Base-by-base conservation (phyloP, 2,888 invertebrate species). In the Epistrophe grossulariae region DNA sequence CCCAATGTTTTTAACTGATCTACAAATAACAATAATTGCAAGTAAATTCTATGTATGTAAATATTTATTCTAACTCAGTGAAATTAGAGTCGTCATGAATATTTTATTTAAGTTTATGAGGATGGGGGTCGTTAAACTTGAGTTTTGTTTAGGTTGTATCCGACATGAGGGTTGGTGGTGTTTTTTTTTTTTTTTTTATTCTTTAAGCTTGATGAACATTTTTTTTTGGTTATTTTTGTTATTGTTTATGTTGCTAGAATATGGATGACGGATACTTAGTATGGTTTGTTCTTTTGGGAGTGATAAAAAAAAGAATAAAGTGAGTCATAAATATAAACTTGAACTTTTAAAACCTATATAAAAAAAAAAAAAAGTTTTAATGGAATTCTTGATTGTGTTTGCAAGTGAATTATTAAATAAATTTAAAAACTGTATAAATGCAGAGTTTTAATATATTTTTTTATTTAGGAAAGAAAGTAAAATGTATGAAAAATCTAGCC, bases 11-110 rank as follows among this genome's bases (percentile, higher is more conserved):
- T 68, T 11, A 38, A 72, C 43, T 77, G 55, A 70, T 70, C 45
- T 31, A 66, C 31, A 78, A 78, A 62, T 68, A 81, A 78, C 45
- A 35, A 62, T 57, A 62, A 62, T 62, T 40, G 70, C 17, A 57
- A 17, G 68, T 60, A 72, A 77, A 70, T 52, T 76, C 35, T 43
- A 66, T 45, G 38, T 81, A 40, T 38, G 55, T 31, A 70, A 79
- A 72, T 73, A 52, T 80, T 84, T 77, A 64, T 64, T 48, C 64
- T 24, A 24, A 45, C 28, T 76, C 11, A 43, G 28, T 62, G 52
- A 28, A 72, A 68, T 81, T 60, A 62, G 28, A 71, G 59, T 78
- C 57, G 15, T 71, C 72, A 52, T 52, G n/a, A 55, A 19, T 66
- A 55, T 76, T 31, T 13, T 40, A 71, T 57, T 60, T 31, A 38